Evolutionary conservation across 2,888 invertebrate genomes (phyloP), one percentile per base, ranked within the genome.

Genomic region (Tipula vernalis): DNA sequence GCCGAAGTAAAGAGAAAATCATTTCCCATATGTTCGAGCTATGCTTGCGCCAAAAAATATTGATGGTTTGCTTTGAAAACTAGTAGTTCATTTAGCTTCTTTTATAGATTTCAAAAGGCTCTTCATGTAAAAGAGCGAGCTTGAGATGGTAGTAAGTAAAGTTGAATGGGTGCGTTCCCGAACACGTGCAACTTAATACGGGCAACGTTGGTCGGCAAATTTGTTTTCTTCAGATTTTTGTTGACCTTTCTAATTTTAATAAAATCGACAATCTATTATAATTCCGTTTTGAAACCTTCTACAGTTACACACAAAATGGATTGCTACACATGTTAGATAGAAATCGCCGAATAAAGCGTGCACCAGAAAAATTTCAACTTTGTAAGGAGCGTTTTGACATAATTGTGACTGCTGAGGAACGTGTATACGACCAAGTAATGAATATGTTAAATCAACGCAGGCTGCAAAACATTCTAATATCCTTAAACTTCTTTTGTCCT

Each of bases 271-370:
- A 39, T 2, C 39, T 5, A 5, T 39, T 39, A 39, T 6, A 3
- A 15, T 4, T 51, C 5, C 15, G 4, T 51, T 51, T n/a, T 51
- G 8, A 51, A 51, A 15, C 15, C 6, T 10, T 8, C 39, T 39
- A 0, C 89, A 95, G 95, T 90, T 98, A 99, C 90, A 99, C 99
- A 83, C 98, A 99, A 92, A 99, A 99, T 93, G 99, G 99, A 41
- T 93, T 99, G 87, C 93, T 99, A 87, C 98, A 99, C 91, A 99
- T 99, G 97, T 92, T 99, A 89, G 99, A 99, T 90, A 94, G 99
- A 89, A 99, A 99, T 92, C 93, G 98, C 88, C 94, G 99, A 90
- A 98, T 99, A 88, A 99, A 99, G 92, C 94, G 95, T 42, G 95
- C 94, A 87, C 99, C 99, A 1, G 98, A 99, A 92, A 94, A 96